Percentiles rank a stretch among this genome's conserved stretches.
phyloP scores from a whole-genome alignment of 2,113 vertebrate genomes.

The Microtus ochrogaster region DNA sequence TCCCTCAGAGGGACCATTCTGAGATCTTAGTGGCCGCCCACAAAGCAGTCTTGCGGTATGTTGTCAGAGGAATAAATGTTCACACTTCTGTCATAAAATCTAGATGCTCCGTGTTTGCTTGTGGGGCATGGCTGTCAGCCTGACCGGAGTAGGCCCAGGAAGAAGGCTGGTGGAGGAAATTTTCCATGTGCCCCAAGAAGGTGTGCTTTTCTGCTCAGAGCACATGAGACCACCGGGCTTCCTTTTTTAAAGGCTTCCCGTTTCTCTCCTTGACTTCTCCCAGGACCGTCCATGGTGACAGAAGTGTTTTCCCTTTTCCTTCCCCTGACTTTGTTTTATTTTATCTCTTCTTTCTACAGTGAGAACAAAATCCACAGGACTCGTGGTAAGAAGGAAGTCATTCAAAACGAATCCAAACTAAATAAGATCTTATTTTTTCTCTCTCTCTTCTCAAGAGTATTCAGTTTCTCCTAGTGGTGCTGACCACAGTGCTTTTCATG shows the following conservation, averaged over 20 bases:
- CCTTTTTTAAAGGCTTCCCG: background rate
- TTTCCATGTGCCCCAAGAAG: background rate
- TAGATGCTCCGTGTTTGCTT: background rate
- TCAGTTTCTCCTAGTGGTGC: constrained; percentile 12
- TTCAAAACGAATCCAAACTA: constrained; percentile 28
- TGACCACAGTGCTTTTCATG: background rate
- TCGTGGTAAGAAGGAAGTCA: background rate
- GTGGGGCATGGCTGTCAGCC: background rate
- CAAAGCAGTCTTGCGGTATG: background rate
- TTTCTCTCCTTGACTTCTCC: constrained; percentile 26
- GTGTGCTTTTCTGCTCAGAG: background rate
- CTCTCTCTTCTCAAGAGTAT: constrained; percentile 35
- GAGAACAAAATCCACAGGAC: background rate
- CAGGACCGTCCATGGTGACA: background rate
- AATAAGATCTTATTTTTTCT: constrained; percentile 29
- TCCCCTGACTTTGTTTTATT: background rate
- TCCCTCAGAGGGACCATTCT: background rate
- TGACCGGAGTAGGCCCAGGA: background rate
- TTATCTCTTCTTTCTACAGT: constrained; percentile 42
- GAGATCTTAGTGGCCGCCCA: background rate
- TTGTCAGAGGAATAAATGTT: background rate
- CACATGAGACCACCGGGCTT: background rate
- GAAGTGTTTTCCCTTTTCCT: background rate
- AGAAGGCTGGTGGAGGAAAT: background rate
- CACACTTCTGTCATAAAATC: background rate